Base-by-base conservation (phyloP, 2,113 vertebrate species). In the Gopherus evgoodei region DNA sequence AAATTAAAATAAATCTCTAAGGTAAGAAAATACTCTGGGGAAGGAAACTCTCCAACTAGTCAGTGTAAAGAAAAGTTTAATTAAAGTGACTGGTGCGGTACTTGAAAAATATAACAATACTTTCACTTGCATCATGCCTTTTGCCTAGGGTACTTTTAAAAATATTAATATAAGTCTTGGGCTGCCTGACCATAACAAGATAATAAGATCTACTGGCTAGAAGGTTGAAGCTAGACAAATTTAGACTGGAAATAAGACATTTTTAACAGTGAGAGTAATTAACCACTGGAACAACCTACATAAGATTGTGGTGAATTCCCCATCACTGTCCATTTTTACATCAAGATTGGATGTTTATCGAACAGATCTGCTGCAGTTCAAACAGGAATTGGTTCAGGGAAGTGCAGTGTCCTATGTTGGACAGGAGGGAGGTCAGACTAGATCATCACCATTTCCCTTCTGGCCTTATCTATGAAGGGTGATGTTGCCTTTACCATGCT, bases 1-100 rank as follows among this genome's bases (percentile, higher is more conserved):
- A 59, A 10, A 42, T 95, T 92, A 87, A 52, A 96, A 88, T 95
- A 56, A 94, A 84, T 92, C 50, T 88, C 5, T 56, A 1, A 81
- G 14, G 8, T 54, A 47, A 78, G 44, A 92, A 80, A 93, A 49
- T 24, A 62, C 19, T 42, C 54, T 89, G 11, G 59, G 38, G 82
- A 94, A 82, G 25, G 11, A 62, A 84, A 81, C 19, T 50, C 4
- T 35, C 17, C 24, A 53, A 2, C 78, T 50, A 11, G 59, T 52
- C 11, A 75, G 4, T 76, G 65, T 85, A 87, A 78, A 87, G 11
- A 86, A 35, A 24, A 29, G 65, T 90, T 69, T 59, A 38, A 72
- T 27, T 84, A 14, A 50, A 86, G 57, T 86, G 47, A 62, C 8
- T 38, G 79, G 83, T 2, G 0, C 42, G 11, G 4, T 52, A 22